Conservation (phyloP, 2,888 invertebrate species). For the Sycophila texana region DNA sequence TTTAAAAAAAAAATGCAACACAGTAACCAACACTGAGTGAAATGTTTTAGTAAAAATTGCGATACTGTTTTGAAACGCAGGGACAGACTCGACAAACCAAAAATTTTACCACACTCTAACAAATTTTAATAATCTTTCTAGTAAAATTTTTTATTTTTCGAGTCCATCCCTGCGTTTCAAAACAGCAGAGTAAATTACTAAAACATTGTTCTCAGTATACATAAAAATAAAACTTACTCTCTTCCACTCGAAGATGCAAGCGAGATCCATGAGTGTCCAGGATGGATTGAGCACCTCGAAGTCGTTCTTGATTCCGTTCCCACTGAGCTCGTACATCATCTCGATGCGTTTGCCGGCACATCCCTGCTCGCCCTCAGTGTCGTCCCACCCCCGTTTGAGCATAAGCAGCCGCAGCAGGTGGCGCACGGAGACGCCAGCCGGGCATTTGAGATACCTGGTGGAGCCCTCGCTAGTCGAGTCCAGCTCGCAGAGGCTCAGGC, state of each 20-base stretch:
- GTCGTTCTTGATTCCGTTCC: slow-evolving; percentile 62
- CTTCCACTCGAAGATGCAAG: slow-evolving; percentile 97
- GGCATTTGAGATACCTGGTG: slow-evolving; percentile 90
- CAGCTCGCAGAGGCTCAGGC: slow-evolving; percentile 67
- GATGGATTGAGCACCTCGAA: slow-evolving; percentile 62
- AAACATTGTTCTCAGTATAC: neutral
- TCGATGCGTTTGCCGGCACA: slow-evolving; percentile 64
- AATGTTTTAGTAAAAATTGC: too few relatives aligned
- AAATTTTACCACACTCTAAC: too few relatives aligned
- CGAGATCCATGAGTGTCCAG: slow-evolving; percentile 91
- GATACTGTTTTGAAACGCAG: too few relatives aligned
- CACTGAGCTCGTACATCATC: slow-evolving; percentile 64
- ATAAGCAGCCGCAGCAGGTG: slow-evolving; percentile 92
- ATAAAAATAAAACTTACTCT: slow-evolving; percentile 79
- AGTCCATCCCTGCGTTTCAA: too few relatives aligned
- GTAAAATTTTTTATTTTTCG: too few relatives aligned
- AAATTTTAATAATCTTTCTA: too few relatives aligned
- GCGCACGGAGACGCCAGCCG: slow-evolving; percentile 91
- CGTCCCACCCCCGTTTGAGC: slow-evolving; percentile 71
- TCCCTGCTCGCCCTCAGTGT: slow-evolving; percentile 58
- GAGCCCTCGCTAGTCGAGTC: slow-evolving; percentile 52
- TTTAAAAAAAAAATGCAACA: too few relatives aligned
- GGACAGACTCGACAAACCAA: too few relatives aligned
- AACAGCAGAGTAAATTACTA: too few relatives aligned
- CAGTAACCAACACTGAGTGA: too few relatives aligned